A percentile compares a stretch with the other conserved stretches of the same genome.
These are phyloP conservation scores for Spodoptera littoralis DNA, from an alignment of 2,888 invertebrate genomes.

Conservation along the genomic window DNA sequence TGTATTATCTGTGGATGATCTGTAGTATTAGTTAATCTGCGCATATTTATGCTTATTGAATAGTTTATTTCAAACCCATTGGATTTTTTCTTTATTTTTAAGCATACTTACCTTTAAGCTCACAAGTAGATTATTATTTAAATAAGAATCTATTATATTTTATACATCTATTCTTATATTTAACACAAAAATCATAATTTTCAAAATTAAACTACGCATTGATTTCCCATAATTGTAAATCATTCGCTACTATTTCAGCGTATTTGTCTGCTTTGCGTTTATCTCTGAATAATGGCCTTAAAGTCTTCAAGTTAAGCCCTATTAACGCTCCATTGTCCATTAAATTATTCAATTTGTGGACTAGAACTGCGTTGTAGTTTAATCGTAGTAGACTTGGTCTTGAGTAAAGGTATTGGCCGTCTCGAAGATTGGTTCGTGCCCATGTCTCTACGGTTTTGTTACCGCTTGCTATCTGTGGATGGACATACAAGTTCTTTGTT, in stretches of 20 bases:
- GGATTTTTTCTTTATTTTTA: no score
- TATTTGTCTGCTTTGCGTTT: slow-evolving; percentile 92
- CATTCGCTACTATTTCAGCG: slow-evolving; percentile 95
- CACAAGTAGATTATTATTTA: no score
- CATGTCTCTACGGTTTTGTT: slow-evolving; percentile 93
- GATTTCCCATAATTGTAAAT: slow-evolving; percentile 94
- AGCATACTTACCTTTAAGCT: no score
- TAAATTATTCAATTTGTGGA: slow-evolving; percentile 91
- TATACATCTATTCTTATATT: no score
- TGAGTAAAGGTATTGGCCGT: slow-evolving; percentile 93
- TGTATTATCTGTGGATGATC: background rate
- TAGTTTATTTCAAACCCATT: no score
- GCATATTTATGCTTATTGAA: no score
- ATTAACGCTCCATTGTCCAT: slow-evolving; percentile 94
- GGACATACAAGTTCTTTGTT: background rate
- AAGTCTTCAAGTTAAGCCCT: slow-evolving; percentile 92
- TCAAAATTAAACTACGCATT: slow-evolving; percentile 65
- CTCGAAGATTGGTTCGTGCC: slow-evolving; percentile 91
- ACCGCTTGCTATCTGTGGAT: slow-evolving; percentile 91
- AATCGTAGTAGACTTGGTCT: slow-evolving; percentile 94
- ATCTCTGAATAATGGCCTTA: slow-evolving; percentile 93
- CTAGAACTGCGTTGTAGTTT: slow-evolving; percentile 91
- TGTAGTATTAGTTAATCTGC: background rate
- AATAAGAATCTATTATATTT: no score
- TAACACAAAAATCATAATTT: background rate